Percentiles rank a stretch among this genome's conserved stretches.
Evolutionary conservation across 1,140 invertebrate species (phyloP).

Genomic region (Aphis craccivora): DNA sequence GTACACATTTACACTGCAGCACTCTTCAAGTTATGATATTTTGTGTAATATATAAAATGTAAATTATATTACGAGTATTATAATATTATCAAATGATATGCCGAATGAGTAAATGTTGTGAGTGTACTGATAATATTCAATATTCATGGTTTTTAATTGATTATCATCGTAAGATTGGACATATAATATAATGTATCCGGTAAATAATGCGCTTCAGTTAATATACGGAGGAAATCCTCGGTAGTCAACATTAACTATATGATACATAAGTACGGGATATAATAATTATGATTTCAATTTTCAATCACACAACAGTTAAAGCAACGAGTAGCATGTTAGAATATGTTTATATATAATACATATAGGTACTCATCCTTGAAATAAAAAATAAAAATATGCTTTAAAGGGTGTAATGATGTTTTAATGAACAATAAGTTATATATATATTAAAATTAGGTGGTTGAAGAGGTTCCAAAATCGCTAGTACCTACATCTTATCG

Average conservation of each 20-base stretch:
- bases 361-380: conserved; percentile 2
- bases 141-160: not conserved
- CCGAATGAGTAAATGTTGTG: no score
- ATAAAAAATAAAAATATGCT: not conserved
- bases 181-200: not conserved
- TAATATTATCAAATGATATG: no score
- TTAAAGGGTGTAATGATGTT: not conserved
- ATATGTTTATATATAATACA: not conserved
- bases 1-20: no score
- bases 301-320: not conserved
- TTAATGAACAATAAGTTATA: not conserved
- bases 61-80: no score
- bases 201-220: conserved; percentile 6
- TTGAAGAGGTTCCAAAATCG: not conserved
- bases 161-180: not conserved
- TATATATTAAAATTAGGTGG: not conserved
- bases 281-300: conserved; percentile 5
- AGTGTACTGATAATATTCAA: not conserved
- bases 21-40: no score
- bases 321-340: not conserved
- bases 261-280: not conserved
- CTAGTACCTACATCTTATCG: not conserved
- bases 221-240: not conserved
- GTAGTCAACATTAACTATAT: not conserved
- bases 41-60: no score